Evolutionary conservation across 2,113 vertebrate species (phyloP).

Genomic region (human (Homo sapiens)): DNA sequence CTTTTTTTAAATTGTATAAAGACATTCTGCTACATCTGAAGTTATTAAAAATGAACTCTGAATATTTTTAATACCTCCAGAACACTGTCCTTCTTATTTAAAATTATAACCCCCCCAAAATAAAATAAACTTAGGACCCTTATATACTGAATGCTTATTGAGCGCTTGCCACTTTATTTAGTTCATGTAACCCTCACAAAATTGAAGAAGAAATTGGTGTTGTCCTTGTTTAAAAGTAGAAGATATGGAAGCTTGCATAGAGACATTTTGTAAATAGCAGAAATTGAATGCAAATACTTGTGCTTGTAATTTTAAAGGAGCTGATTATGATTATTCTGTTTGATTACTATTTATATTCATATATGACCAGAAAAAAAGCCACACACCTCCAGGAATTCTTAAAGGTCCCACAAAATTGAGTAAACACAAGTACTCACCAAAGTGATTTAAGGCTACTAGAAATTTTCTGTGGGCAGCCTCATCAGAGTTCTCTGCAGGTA

Average conservation of each 20-base stretch:
- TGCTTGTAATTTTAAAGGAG: neutral
- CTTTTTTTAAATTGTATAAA: neutral
- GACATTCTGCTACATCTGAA: neutral
- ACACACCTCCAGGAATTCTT: neutral
- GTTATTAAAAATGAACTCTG: neutral
- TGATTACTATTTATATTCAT: neutral
- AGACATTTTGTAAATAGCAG: neutral
- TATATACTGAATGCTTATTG: neutral
- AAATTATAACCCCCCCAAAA: neutral
- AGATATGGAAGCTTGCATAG: neutral
- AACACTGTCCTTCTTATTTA: neutral
- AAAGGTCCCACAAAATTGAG: neutral
- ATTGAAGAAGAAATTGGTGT: neutral
- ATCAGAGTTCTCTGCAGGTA: neutral
- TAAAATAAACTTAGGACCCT: neutral
- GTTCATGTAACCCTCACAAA: neutral
- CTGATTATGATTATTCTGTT: neutral
- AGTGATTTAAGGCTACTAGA: neutral
- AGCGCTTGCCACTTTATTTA: neutral
- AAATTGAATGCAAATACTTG: neutral
- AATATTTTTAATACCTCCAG: neutral
- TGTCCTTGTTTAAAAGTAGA: neutral
- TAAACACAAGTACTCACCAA: neutral
- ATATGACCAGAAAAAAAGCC: neutral
- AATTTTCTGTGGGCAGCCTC: neutral